Evolutionary conservation across 2,888 invertebrate genomes (phyloP), one percentile per base, ranked within the genome.

Genomic region (Piscicola geometra): DNA sequence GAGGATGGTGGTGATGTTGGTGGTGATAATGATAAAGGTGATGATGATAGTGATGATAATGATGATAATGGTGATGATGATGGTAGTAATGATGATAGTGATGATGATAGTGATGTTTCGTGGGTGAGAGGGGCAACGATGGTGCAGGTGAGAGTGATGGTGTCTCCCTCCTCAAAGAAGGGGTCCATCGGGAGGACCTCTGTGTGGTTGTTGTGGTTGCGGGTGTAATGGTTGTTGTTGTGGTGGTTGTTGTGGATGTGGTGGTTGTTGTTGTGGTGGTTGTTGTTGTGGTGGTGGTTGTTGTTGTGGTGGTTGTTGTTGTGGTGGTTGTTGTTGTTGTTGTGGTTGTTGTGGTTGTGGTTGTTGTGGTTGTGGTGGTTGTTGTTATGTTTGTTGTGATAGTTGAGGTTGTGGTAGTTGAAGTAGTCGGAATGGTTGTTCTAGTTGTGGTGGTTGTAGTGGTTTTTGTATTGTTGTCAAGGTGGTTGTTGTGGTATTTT

Each of bases 101-200:
- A 56, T 18, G 60, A 25, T 18, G 21, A 5, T 21, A n/a, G 60
- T 3, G 25, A 25, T 18, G 9, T n/a, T 18, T 25, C 25, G 41
- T 9, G 15, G n/a, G n/a, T n/a, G n/a, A n/a, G n/a, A n/a, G n/a
- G n/a, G n/a, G n/a, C n/a, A 9, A 41, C 9, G n/a, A 56, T 56
- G 21, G 60, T 25, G 60, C 60, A 56, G 60, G 60, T 56, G 60
- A 56, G 60, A 25, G 21, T 56, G n/a, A 56, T 9, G 3, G 60
- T 56, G 21, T 5, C 5, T 56, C 60, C 60, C n/a, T 56, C 25
- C n/a, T 56, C n/a, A 5, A 56, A 18, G 5, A 5, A 56, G 5
- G 60, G 60, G 60, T 56, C 60, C 25, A 56, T n/a, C n/a, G 60
- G 60, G 25, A 25, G 21, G 60, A 56, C 60, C 25, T 56, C 60